Percentiles rank a stretch among this genome's conserved stretches.
Evolutionary conservation across 1,140 invertebrate species (phyloP).

Genomic region (Melipona quadrifasciata): DNA sequence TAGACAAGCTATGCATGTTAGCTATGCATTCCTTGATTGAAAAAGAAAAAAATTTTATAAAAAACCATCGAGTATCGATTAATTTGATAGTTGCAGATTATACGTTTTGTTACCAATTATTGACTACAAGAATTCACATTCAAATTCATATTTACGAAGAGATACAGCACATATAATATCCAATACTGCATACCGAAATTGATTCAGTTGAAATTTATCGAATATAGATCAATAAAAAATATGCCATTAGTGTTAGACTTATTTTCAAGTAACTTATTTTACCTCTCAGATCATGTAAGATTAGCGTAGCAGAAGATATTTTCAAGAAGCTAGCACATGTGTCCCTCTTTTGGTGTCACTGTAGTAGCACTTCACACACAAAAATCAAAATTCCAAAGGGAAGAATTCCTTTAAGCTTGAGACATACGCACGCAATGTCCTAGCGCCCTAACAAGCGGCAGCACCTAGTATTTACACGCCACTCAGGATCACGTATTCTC

Average conservation of each 20-base stretch:
- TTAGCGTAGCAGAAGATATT: conserved; percentile 51
- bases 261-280: conserved; percentile 20
- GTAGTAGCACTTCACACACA: conserved; percentile 49
- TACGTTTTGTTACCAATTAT: not conserved
- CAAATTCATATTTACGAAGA: not conserved
- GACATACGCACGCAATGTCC: conserved; percentile 58
- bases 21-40: too few species aligned
- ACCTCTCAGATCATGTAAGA: conserved; percentile 51
- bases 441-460: conserved; percentile 48
- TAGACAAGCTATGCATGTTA: too few species aligned
- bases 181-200: not conserved
- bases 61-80: not conserved
- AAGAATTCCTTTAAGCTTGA: conserved; percentile 45
- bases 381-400: conserved; percentile 61
- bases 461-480: conserved; percentile 57
- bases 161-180: not conserved
- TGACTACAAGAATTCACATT: not conserved
- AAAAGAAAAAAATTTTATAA: not conserved
- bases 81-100: not conserved
- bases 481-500: conserved; percentile 41
- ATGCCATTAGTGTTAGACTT: not conserved
- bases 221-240: not conserved
- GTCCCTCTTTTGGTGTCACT: conserved; percentile 12
- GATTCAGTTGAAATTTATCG: not conserved
- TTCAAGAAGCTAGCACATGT: conserved; percentile 42